Percentiles rank a stretch among this genome's conserved stretches.
Conservation (phyloP, 1,140 invertebrate genomes). For the Odontomachus brunneus region DNA sequence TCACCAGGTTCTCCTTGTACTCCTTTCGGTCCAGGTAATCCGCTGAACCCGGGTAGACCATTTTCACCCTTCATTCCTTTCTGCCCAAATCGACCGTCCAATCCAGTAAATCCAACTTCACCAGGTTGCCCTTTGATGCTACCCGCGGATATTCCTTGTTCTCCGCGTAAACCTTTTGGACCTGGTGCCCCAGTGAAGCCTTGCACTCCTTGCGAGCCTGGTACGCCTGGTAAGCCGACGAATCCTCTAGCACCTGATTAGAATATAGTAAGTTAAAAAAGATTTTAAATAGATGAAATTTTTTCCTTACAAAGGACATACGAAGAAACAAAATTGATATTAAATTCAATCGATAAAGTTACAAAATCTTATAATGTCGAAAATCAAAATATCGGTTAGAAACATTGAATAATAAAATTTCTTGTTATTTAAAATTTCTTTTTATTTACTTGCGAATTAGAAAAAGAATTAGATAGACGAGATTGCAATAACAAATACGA, state of each 20-base stretch:
- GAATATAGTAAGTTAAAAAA: not conserved
- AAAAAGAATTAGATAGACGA: not conserved
- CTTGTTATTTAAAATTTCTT: not conserved
- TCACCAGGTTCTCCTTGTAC: slow-evolving; percentile 84
- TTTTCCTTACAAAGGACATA: not conserved
- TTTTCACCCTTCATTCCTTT: slow-evolving; percentile 81
- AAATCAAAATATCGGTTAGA: not conserved
- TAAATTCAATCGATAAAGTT: too few species aligned
- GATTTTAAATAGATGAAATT: slow-evolving; percentile 11
- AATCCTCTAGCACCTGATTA: slow-evolving; percentile 75
- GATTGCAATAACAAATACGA: too few species aligned
- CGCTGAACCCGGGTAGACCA: slow-evolving; percentile 73
- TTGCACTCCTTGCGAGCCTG: slow-evolving; percentile 84
- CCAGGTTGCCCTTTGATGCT: slow-evolving; percentile 86
- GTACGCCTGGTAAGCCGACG: slow-evolving; percentile 82
- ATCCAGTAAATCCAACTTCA: slow-evolving; percentile 79
- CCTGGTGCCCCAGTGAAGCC: slow-evolving; percentile 86
- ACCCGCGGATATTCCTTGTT: slow-evolving; percentile 75
- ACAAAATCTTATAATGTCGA: not conserved
- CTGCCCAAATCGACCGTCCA: slow-evolving; percentile 81
- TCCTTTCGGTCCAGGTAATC: slow-evolving; percentile 83
- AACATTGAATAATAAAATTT: not conserved
- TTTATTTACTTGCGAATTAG: not conserved
- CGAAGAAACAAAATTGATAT: too few species aligned
- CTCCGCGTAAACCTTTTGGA: slow-evolving; percentile 83